Evolutionary conservation across 1,140 invertebrate species (phyloP).

Genomic region (Daktulosphaira vitifoliae): DNA sequence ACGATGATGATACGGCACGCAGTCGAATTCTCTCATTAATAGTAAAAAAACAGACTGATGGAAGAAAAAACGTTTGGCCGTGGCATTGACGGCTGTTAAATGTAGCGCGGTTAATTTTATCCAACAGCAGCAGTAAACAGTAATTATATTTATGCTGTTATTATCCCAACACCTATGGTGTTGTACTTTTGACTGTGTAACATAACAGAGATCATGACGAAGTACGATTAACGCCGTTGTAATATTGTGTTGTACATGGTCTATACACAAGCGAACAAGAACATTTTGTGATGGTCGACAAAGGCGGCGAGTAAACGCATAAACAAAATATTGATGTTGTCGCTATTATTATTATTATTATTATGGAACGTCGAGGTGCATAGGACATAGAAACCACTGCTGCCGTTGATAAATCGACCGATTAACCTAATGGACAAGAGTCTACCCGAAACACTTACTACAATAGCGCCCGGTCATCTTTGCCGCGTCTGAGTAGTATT

Average conservation of each 20-base stretch:
- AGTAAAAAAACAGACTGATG: neutral
- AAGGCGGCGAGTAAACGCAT: neutral
- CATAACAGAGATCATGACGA: too few relatives aligned
- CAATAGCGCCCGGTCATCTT: too few relatives aligned
- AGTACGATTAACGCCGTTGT: too few relatives aligned
- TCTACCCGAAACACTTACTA: too few relatives aligned
- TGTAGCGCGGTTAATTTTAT: neutral
- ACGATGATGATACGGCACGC: neutral
- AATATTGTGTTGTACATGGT: too few relatives aligned
- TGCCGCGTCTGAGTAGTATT: too few relatives aligned
- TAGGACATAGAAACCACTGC: neutral
- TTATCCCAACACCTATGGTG: too few relatives aligned
- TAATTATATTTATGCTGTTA: too few relatives aligned
- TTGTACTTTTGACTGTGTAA: too few relatives aligned
- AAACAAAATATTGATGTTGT: neutral
- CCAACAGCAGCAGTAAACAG: neutral
- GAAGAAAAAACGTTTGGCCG: neutral
- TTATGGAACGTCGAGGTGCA: neutral
- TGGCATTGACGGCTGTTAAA: conserved; percentile 1
- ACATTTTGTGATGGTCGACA: neutral
- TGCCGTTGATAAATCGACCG: conserved; percentile 31
- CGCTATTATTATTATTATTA: too few relatives aligned
- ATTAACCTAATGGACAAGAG: conserved; percentile 23
- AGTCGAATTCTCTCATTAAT: neutral
- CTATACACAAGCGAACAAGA: too few relatives aligned